Percentiles rank a stretch among this genome's conserved stretches.
Evolutionary conservation across 2,797 vertebrate genomes (phyloP).

Genomic region (Iguana delicatissima): DNA sequence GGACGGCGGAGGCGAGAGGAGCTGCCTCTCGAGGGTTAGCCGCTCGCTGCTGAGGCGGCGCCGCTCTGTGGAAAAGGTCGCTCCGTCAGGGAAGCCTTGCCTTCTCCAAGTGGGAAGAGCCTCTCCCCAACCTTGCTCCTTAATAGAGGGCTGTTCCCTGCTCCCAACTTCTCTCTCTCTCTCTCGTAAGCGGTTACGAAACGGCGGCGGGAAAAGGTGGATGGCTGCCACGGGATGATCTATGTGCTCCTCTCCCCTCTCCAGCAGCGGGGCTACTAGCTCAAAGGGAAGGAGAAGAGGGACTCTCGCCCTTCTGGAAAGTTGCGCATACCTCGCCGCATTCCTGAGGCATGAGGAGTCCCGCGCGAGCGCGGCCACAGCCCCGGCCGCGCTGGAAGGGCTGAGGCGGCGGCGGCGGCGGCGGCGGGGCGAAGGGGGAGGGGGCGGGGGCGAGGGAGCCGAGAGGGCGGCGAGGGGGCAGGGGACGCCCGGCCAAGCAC

Average conservation of each 20-base stretch:
- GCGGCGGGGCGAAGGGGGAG: not conserved
- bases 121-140: slow-evolving; percentile 88
- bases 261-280: slow-evolving; percentile 75
- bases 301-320: slow-evolving; percentile 84
- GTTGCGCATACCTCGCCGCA: slow-evolving; percentile 90
- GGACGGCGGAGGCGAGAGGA: slow-evolving; percentile 43
- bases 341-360: slow-evolving; percentile 88
- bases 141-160: slow-evolving; percentile 92
- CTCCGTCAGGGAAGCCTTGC: slow-evolving; percentile 84
- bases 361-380: slow-evolving; percentile 67
- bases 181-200: slow-evolving; percentile 90
- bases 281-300: slow-evolving; percentile 57
- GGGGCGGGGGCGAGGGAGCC: slow-evolving; percentile 32
- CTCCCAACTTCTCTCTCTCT: slow-evolving; percentile 73
- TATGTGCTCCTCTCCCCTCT: slow-evolving; percentile 78
- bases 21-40: slow-evolving; percentile 44
- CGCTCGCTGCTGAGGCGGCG: too few species aligned
- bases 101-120: slow-evolving; percentile 89
- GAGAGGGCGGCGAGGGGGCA: slow-evolving; percentile 46
- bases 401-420: slow-evolving; percentile 19
- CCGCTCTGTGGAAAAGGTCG: slow-evolving; percentile 59
- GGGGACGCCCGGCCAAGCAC: slow-evolving; percentile 52
- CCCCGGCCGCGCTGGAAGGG: slow-evolving; percentile 36
- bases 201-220: slow-evolving; percentile 82
- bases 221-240: slow-evolving; percentile 83